Evolutionary conservation across 1,140 invertebrate species (phyloP), one percentile per base, ranked within the genome.

Genomic region (Pogonomyrmex barbatus): DNA sequence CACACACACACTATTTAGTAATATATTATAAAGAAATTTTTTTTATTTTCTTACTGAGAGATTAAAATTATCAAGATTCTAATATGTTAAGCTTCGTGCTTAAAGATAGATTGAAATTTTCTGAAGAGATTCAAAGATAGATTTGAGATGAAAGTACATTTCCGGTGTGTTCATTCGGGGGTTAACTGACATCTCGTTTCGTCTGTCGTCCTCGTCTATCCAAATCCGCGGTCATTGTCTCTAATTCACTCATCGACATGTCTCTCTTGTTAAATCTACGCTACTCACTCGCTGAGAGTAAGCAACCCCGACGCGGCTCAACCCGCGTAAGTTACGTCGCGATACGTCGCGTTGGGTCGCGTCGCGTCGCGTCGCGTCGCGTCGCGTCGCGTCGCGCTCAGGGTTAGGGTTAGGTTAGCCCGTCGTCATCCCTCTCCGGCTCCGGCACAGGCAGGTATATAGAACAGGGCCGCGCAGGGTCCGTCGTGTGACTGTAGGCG

Each of bases 401-500:
- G 56, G 39, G 36, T 76, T 75, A 42, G 54, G 76, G 85, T 90
- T 90, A 85, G 88, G 88, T 65, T 89, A 75, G 62, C 30, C n/a
- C 68, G 81, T 60, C 88, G 77, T 87, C 58, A 30, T 73, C 83
- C 77, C 70, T 68, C 68, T 81, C 75, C 70, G 30, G 52, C 84
- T 76, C 24, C 75, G 77, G 82, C 75, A 68, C 65, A 50, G 85
- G 68, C 79, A 70, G 82, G 87, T 89, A 85, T 78, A 87, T 50
- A 91, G 90, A 88, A 91, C 88, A 91, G 90, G 91, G 79, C 86
- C 89, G 91, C 89, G 88, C 89, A 90, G 89, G 71, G 77, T 90
- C 86, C 91, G 93, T 93, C 92, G 89, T 91, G 92, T 91, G 91
- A 94, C 93, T 94, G 91, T 93, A 94, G 94, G 94, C 94, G 94